Base-by-base conservation (phyloP, 2,797 vertebrate species). In the Taeniopygia guttata region DNA sequence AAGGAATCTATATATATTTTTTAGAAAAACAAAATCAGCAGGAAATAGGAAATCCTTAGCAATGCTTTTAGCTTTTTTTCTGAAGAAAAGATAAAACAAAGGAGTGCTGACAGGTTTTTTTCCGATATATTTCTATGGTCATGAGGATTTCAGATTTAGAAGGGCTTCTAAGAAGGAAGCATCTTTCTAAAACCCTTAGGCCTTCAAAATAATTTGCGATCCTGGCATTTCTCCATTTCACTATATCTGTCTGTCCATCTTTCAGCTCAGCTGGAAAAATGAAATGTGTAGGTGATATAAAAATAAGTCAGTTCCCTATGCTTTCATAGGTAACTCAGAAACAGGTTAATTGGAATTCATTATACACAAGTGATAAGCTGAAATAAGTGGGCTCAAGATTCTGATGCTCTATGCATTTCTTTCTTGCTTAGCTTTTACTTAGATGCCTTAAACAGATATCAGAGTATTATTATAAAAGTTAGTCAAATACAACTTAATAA, bases 1-100 rank as follows among this genome's bases (percentile, higher is more conserved):
- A 96, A 97, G 87, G 96, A 97, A 96, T 97, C 93, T 96, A 96
- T 97, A 93, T 63, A 66, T 46, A 89, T 95, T 97, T 97, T 97
- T 96, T 96, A 95, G 94, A 94, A 97, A 98, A 97, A 97, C 82
- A 97, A 96, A 96, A 97, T 97, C 97, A 97, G 90, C 91, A 96
- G 90, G 97, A 98, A 97, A 95, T 95, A 95, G 88, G 94, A 95
- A 94, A 96, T 95, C 87, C 89, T 97, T 90, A 96, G 88, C 90
- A 68, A 89, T 55, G 63, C 75, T 97, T 97, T 96, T 91, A 97
- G 93, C 72, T 96, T 95, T 90, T 58, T 95, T 95, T 63, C 58
- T 75, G 63, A 70, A 67, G 51, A 52, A 77, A 72, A 51, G 13
- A 52, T 32, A 19, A 64, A 66, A 3, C 25, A 48, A 92, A 78